A percentile compares a stretch with the other conserved stretches of the same genome.
Evolutionary conservation across 2,888 invertebrate species (phyloP).

Genomic region (Patella ulyssiponensis): DNA sequence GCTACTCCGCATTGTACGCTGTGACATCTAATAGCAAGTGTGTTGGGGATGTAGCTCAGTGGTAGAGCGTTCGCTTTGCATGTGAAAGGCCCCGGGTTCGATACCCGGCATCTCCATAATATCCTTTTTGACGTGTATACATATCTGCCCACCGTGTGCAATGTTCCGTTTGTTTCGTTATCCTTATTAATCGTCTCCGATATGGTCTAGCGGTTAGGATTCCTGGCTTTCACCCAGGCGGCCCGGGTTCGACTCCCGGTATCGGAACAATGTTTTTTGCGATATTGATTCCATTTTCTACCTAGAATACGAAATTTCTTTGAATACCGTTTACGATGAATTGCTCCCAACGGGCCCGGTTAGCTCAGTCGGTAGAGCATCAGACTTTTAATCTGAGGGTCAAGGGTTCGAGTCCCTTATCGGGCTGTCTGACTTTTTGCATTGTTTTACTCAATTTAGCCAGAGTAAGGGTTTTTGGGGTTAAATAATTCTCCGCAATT

Average conservation of each 20-base stretch:
- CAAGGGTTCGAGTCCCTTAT: conserved; percentile 34
- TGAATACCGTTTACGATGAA: no score
- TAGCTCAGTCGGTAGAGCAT: conserved; percentile 43
- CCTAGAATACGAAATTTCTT: no score
- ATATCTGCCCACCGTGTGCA: no score
- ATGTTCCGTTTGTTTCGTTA: no score
- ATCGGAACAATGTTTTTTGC: neutral
- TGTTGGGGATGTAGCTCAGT: conserved; percentile 46
- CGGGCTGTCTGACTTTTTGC: neutral
- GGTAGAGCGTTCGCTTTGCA: conserved; percentile 50
- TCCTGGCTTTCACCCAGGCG: conserved; percentile 13
- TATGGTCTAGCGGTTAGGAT: conserved; percentile 11
- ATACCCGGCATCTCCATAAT: conserved; percentile 44
- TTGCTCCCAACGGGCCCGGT: neutral
- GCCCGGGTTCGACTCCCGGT: conserved; percentile 13
- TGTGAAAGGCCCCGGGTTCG: conserved; percentile 50
- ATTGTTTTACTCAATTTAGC: no score
- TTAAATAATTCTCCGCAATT: no score
- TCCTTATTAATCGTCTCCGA: neutral
- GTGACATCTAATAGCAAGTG: no score
- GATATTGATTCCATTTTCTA: no score
- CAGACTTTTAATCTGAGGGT: conserved; percentile 42
- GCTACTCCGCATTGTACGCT: no score
- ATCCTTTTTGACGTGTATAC: no score
- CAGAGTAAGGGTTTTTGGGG: no score